Evolutionary conservation across 1,140 invertebrate genomes (phyloP).

Genomic region (Trichonephila inaurata): DNA sequence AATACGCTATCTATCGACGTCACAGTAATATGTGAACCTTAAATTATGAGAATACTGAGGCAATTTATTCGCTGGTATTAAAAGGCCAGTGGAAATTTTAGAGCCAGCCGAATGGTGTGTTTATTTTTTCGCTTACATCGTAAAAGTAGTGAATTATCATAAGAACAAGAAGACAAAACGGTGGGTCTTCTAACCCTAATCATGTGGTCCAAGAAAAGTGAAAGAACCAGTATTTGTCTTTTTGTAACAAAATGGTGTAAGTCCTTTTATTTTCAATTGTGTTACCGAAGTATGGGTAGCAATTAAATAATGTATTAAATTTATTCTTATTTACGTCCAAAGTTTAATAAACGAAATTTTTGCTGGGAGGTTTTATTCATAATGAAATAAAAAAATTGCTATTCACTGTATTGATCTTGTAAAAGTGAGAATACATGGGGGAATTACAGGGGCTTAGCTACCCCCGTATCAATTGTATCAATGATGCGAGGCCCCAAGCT

Average conservation of each 20-base stretch:
- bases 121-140: slow-evolving; percentile 66
- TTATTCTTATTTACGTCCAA: too few species aligned
- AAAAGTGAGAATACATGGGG: too few species aligned
- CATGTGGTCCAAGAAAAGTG: background rate
- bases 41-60: slow-evolving; percentile 62
- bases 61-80: slow-evolving; percentile 65
- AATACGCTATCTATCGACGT: slow-evolving; percentile 12
- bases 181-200: background rate
- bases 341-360: too few species aligned
- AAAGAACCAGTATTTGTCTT: background rate
- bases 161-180: slow-evolving; percentile 11
- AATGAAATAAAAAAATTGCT: too few species aligned
- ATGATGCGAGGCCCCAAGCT: too few species aligned
- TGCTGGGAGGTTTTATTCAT: too few species aligned
- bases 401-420: too few species aligned
- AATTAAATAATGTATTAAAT: too few species aligned
- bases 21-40: slow-evolving; percentile 37
- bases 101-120: slow-evolving; percentile 29
- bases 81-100: slow-evolving; percentile 63
- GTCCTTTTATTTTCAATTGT: background rate
- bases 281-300: too few species aligned
- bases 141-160: slow-evolving; percentile 70
- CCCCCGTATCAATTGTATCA: too few species aligned
- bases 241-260: background rate
- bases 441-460: too few species aligned